Percentiles rank a stretch among this genome's conserved stretches.
phyloP scores from a whole-genome alignment of 2,113 vertebrate genomes.

The Leptocoma aspasia region DNA sequence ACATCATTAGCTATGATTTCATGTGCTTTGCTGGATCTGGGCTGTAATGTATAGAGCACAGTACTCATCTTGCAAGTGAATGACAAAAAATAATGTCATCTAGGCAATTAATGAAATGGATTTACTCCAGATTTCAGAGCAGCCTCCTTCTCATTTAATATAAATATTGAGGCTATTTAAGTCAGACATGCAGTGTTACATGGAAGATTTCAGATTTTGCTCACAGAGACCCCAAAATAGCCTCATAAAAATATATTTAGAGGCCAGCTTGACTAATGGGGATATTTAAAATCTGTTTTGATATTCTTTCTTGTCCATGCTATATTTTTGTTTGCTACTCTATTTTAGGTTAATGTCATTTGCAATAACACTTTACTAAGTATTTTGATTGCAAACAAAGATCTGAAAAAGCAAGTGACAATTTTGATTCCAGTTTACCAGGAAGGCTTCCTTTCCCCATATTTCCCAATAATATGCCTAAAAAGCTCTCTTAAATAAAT shows the following conservation, averaged over 20 bases:
- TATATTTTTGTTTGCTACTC: not conserved
- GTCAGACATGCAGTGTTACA: not conserved
- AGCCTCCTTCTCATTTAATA: not conserved
- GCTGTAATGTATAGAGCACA: not conserved
- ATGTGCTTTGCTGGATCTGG: not conserved
- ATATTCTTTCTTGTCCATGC: not conserved
- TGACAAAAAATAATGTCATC: constrained; percentile 9
- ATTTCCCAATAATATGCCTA: not conserved
- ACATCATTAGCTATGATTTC: constrained; percentile 33
- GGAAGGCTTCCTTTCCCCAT: not conserved
- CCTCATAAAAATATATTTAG: not conserved
- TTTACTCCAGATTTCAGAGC: not conserved
- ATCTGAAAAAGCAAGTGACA: not conserved
- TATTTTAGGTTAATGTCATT: not conserved
- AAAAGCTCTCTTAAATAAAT: constrained; percentile 42
- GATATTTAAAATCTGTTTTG: not conserved
- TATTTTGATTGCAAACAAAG: not conserved
- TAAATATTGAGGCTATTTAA: not conserved
- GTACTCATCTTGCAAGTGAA: constrained; percentile 1
- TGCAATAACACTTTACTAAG: not conserved
- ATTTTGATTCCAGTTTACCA: not conserved
- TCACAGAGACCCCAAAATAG: not conserved
- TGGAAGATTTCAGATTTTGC: not conserved
- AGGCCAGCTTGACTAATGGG: not conserved
- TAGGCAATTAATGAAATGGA: constrained; percentile 41